Evolutionary conservation across 1,140 invertebrate species (phyloP), one percentile per base, ranked within the genome.

Genomic region (Nylanderia fulva): DNA sequence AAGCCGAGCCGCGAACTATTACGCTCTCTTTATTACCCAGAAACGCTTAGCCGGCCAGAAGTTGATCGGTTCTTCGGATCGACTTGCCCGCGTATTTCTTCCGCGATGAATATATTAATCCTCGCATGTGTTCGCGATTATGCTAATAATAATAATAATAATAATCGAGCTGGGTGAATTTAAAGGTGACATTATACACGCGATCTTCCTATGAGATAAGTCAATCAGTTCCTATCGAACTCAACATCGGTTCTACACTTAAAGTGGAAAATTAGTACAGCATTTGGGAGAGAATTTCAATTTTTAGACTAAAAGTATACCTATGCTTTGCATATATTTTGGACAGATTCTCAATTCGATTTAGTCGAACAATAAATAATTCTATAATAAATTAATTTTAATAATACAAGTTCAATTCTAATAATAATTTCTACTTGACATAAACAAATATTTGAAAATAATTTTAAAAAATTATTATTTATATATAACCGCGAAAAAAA

Each of bases 1-100:
- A 90, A 90, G 75, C 87, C 75, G 68, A 77, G 76, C 56, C 72
- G 86, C 87, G 56, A 85, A 90, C 85, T 89, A 85, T 71, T 80
- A 66, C 63, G 85, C 56, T 72, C 79, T 86, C 72, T 88, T 86
- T 86, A 75, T 89, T 83, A 86, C 82, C 71, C 13, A 66, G 77
- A 68, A 88, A 77, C 76, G 76, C 52, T 88, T 36, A 45, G 74
- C 21, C 69, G n/a, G n/a, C 33, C 56, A 54, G 42, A 72, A 29
- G 42, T 54, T 52, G 48, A 68, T 76, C 42, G 29, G 27, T 52
- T 72, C 42, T 39, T 18, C 42, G 18, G 36, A 9, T 56, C 75
- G 33, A 33, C 29, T 33, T 29, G 75, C 1, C 7, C 18, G 45
- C 18, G 45, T n/a, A 68, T n/a, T 9, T 27, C 45, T 4, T 13